These are phyloP conservation scores for Chorisops tibialis DNA, from an alignment of 2,888 invertebrate species.

Conservation along the genomic window DNA sequence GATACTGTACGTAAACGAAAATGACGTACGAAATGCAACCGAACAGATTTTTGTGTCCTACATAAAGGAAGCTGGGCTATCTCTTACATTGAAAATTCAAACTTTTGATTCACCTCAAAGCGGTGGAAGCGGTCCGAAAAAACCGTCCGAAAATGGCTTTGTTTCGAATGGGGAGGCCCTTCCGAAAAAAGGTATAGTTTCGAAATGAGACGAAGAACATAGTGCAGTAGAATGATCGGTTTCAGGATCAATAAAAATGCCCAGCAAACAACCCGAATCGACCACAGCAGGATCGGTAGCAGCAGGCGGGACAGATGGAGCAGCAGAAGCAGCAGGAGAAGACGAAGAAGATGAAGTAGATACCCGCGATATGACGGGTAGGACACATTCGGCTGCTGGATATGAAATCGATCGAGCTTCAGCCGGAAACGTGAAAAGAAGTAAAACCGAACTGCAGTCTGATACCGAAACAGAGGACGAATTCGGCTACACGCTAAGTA, in stretches of 20 bases:
- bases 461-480: constrained; percentile 87
- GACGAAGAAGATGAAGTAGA: constrained; percentile 62
- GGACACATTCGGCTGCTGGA: constrained; percentile 73
- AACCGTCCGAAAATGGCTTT: constrained; percentile 16
- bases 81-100: constrained; percentile 88
- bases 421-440: constrained; percentile 77
- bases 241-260: too few relatives aligned
- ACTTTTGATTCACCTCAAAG: constrained; percentile 49
- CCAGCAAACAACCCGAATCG: too few relatives aligned
- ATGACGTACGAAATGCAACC: constrained; percentile 83
- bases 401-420: constrained; percentile 86
- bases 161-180: not conserved
- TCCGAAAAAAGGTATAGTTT: not conserved
- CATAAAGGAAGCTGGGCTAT: constrained; percentile 85
- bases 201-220: too few relatives aligned
- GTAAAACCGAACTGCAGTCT: constrained; percentile 71
- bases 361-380: constrained; percentile 73
- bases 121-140: not conserved
- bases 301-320: not conserved
- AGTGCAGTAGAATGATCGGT: too few relatives aligned
- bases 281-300: too few relatives aligned
- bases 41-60: constrained; percentile 94
- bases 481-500: constrained; percentile 90
- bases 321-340: not conserved
- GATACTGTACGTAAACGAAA: constrained; percentile 77